Conservation (phyloP, 2,888 invertebrate species). For the Pharmacophagus antenor region DNA sequence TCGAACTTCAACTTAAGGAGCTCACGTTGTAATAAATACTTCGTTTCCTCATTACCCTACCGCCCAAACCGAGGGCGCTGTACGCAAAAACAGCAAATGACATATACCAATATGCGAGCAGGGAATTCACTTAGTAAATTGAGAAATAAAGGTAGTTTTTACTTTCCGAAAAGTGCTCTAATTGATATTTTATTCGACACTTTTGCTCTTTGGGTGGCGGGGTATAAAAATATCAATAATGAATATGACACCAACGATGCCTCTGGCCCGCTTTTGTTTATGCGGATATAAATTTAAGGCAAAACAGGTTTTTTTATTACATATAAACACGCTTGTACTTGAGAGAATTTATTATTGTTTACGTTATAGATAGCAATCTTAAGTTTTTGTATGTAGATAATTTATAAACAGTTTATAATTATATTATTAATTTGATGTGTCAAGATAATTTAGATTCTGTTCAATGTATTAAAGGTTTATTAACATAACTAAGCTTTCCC, state of each 20-base stretch:
- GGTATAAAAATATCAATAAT: conserved; percentile 64
- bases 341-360: conserved; percentile 24
- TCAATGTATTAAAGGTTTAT: too few relatives aligned
- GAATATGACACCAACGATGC: conserved; percentile 61
- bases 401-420: too few relatives aligned
- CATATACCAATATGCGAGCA: conserved; percentile 62
- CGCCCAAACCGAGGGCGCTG: conserved; percentile 67
- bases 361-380: conserved; percentile 15
- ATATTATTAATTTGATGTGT: too few relatives aligned
- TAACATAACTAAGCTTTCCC: too few relatives aligned
- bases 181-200: conserved; percentile 78
- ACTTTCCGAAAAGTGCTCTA: conserved; percentile 65
- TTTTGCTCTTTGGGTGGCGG: conserved; percentile 73
- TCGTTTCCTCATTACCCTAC: conserved; percentile 74
- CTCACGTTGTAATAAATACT: conserved; percentile 65
- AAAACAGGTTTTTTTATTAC: conserved; percentile 33
- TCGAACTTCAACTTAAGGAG: conserved; percentile 46
- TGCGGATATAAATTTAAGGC: conserved; percentile 49
- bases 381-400: conserved; percentile 2
- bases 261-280: conserved; percentile 50
- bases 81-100: conserved; percentile 74
- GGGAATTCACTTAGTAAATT: conserved; percentile 73
- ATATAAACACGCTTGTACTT: conserved; percentile 19
- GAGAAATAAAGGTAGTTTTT: conserved; percentile 73
- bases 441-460: too few relatives aligned